Percentiles rank a stretch among this genome's conserved stretches.
Evolutionary conservation across 2,888 invertebrate genomes (phyloP).

Genomic region (Elegia similella): DNA sequence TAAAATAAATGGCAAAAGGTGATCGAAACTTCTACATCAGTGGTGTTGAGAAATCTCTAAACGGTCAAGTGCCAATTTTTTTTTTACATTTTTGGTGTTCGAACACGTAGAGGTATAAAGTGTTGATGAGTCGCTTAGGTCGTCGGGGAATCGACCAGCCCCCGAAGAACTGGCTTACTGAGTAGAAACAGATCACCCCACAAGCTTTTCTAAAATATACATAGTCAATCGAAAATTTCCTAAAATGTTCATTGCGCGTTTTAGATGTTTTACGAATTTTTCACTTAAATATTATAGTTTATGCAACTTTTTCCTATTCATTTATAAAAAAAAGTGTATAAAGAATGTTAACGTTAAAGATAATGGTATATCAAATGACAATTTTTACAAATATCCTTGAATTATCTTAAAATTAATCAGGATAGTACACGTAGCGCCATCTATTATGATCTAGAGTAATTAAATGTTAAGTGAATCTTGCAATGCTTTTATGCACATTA

Average conservation of each 20-base stretch:
- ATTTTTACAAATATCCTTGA: neutral
- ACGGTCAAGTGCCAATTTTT: conserved; percentile 66
- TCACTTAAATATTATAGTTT: neutral
- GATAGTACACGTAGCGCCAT: neutral
- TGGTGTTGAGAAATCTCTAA: conserved; percentile 73
- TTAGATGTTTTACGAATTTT: conserved; percentile 22
- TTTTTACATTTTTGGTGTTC: conserved; percentile 54
- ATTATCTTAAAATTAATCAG: neutral
- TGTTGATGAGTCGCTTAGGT: conserved; percentile 46
- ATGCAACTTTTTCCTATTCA: neutral
- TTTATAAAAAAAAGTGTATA: too few relatives aligned
- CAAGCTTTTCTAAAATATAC: rapidly evolving
- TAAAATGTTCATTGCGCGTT: conserved; percentile 51
- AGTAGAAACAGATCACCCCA: conserved; percentile 64
- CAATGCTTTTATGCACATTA: neutral
- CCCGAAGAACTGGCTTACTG: conserved; percentile 61
- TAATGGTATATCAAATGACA: too few relatives aligned
- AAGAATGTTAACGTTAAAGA: too few relatives aligned
- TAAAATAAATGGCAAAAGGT: conserved; percentile 39
- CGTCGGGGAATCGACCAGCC: conserved; percentile 54
- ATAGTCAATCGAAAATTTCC: conserved; percentile 14
- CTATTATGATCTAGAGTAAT: neutral
- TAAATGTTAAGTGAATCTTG: neutral
- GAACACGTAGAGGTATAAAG: conserved; percentile 65
- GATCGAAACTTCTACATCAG: conserved; percentile 66